Percentiles rank a stretch among this genome's conserved stretches.
These are phyloP conservation scores for Origma solitaria DNA, from an alignment of 2,113 vertebrate genomes.

Conservation along the genomic window DNA sequence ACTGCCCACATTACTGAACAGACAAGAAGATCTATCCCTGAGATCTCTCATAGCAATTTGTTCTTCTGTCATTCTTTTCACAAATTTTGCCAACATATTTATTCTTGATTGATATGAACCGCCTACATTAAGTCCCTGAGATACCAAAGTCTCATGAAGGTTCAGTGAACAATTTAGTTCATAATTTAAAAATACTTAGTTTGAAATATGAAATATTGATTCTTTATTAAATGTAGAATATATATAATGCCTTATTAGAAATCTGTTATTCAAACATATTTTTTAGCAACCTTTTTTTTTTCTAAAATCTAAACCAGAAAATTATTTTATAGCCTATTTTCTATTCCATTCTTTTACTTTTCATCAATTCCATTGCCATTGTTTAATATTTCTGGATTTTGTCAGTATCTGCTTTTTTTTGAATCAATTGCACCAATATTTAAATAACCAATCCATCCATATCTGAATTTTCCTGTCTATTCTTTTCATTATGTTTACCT, in stretches of 20 bases:
- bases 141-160: not conserved
- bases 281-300: not conserved
- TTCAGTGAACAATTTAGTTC: not conserved
- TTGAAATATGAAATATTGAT: not conserved
- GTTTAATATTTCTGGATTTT: not conserved
- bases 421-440: not conserved
- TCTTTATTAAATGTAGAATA: not conserved
- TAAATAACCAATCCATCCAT: fast-evolving
- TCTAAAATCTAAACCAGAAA: not conserved
- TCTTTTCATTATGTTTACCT: not conserved
- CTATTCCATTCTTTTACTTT: not conserved
- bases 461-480: not conserved
- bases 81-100: not conserved
- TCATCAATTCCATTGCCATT: not conserved
- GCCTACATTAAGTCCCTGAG: not conserved
- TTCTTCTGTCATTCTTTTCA: not conserved
- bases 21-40: not conserved
- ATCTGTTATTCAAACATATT: not conserved
- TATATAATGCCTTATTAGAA: not conserved
- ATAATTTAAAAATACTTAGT: not conserved
- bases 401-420: not conserved
- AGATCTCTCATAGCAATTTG: not conserved
- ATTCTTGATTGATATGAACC: not conserved
- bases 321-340: not conserved
- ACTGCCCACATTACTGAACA: not conserved